Conservation (phyloP, 2,888 invertebrate species). For the Drosophila pegasa region DNA sequence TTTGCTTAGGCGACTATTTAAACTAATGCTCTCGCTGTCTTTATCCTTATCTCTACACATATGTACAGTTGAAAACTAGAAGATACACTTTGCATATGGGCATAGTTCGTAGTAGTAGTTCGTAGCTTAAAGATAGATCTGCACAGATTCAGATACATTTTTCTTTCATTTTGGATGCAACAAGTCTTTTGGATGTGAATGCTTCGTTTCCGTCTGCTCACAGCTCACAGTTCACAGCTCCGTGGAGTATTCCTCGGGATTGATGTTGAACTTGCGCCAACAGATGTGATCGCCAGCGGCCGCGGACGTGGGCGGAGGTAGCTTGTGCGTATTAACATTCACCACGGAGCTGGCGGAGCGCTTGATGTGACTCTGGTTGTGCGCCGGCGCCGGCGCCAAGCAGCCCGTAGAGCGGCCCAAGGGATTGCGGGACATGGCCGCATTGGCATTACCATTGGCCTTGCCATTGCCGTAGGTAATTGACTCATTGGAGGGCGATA, state of each 20-base stretch:
- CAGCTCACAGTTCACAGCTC: constrained; percentile 79
- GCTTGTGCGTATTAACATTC: constrained; percentile 66
- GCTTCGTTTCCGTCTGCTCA: constrained; percentile 52
- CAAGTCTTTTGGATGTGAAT: constrained; percentile 78
- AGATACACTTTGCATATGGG: constrained; percentile 72
- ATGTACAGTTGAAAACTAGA: constrained; percentile 70
- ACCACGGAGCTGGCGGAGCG: constrained; percentile 78
- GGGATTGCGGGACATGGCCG: constrained; percentile 68
- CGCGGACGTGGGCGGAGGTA: constrained; percentile 70
- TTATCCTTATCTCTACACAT: constrained; percentile 1
- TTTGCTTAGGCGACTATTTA: constrained; percentile 37
- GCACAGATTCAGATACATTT: constrained; percentile 66
- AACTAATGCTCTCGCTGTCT: constrained; percentile 12
- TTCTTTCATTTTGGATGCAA: constrained; percentile 68
- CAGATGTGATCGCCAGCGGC: constrained; percentile 85
- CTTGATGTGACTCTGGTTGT: constrained; percentile 63
- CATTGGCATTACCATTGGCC: constrained; percentile 31
- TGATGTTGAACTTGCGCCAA: constrained; percentile 85
- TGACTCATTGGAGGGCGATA: constrained; percentile 83
- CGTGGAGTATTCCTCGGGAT: constrained; percentile 85
- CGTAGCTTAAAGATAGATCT: constrained; percentile 63
- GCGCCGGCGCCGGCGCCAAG: constrained; percentile 49
- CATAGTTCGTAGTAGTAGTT: constrained; percentile 62
- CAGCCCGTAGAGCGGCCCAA: constrained; percentile 75
- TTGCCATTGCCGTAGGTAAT: constrained; percentile 77